Evolutionary conservation across 1,140 invertebrate species (phyloP).

Genomic region (Arion vulgaris): DNA sequence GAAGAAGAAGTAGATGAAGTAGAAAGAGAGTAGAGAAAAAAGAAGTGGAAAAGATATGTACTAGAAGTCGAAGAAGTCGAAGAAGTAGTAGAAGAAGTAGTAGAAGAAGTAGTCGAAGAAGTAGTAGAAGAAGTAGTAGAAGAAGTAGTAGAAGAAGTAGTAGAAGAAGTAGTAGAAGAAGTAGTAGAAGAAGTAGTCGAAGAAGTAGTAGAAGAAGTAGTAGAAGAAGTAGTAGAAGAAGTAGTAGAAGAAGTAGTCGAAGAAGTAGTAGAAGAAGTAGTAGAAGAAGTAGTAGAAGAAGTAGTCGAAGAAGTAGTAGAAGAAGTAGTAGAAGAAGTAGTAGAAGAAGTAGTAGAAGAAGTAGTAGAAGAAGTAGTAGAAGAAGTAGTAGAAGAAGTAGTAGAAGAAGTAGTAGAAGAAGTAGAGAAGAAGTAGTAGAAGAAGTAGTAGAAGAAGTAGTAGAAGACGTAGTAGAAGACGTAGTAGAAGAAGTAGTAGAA

Average conservation of each 20-base stretch:
- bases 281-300: background rate
- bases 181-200: background rate
- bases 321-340: background rate
- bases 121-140: too few relatives aligned
- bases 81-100: too few relatives aligned
- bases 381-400: background rate
- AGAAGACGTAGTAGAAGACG: background rate
- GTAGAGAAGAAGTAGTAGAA: background rate
- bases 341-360: background rate
- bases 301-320: too few relatives aligned
- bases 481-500: background rate
- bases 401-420: constrained; percentile 14
- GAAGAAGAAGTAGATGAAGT: too few relatives aligned
- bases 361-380: background rate
- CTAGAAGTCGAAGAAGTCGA: background rate
- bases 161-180: constrained; percentile 7
- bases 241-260: background rate
- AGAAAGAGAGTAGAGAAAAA: too few relatives aligned
- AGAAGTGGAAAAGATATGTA: background rate
- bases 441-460: background rate
- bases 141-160: constrained; percentile 8
- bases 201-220: constrained; percentile 13
- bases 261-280: background rate
- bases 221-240: background rate
- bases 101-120: background rate